Percentiles rank a stretch among this genome's conserved stretches.
Evolutionary conservation across 2,888 invertebrate genomes (phyloP).

Genomic region (Stictocephala bisonia): DNA sequence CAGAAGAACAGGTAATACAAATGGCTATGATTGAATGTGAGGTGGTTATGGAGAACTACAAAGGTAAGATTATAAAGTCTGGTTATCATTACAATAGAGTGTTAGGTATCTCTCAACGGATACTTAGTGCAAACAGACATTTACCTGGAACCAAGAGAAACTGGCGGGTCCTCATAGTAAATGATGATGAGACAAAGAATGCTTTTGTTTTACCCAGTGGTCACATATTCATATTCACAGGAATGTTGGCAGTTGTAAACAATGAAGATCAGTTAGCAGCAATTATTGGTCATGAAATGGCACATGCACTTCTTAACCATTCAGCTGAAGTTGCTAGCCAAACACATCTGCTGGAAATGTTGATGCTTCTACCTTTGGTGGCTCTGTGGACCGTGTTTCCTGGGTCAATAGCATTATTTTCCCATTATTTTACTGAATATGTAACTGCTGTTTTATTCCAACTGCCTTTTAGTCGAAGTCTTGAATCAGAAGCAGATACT

Average conservation of each 20-base stretch:
- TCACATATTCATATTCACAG: conserved; percentile 70
- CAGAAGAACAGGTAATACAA: conserved; percentile 64
- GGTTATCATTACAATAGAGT: conserved; percentile 62
- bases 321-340: conserved; percentile 62
- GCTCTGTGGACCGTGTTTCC: conserved; percentile 45
- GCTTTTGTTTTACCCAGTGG: conserved; percentile 70
- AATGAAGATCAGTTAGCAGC: conserved; percentile 70
- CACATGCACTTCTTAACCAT: conserved; percentile 70
- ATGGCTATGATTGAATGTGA: conserved; percentile 64
- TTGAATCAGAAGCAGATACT: conserved; percentile 71
- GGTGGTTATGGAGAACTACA: conserved; percentile 57
- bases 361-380: conserved; percentile 4
- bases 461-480: conserved; percentile 68
- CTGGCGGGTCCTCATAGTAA: conserved; percentile 68
- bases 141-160: conserved; percentile 64
- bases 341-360: not conserved
- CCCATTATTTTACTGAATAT: conserved; percentile 64
- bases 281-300: conserved; percentile 71
- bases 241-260: conserved; percentile 66
- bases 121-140: conserved; percentile 67
- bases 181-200: conserved; percentile 64
- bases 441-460: conserved; percentile 65
- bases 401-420: conserved; percentile 64
- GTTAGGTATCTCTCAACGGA: conserved; percentile 62
- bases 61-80: not conserved